A percentile compares a stretch with the other conserved stretches of the same genome.
These are phyloP conservation scores for Colostygia pectinataria DNA, from an alignment of 2,888 invertebrate genomes.

Conservation along the genomic window DNA sequence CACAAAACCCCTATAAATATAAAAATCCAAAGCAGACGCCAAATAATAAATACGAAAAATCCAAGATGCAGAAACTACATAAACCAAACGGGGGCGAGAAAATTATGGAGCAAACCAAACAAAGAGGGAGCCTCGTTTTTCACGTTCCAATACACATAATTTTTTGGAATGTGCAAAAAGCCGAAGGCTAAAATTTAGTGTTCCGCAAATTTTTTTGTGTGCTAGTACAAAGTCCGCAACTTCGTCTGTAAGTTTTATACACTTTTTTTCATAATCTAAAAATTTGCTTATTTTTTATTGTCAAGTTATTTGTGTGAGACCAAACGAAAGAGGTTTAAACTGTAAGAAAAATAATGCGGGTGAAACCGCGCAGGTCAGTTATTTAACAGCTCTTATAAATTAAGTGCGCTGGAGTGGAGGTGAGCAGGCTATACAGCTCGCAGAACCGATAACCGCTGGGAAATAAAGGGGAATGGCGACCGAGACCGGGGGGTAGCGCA, in stretches of 20 bases:
- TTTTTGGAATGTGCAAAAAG: slow-evolving; percentile 29
- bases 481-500: too few species aligned
- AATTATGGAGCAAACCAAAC: slow-evolving; percentile 39
- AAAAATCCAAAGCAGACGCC: not conserved
- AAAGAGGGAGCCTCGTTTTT: slow-evolving; percentile 35
- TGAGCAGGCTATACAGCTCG: too few species aligned
- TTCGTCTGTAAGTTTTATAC: not conserved
- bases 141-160: slow-evolving; percentile 30
- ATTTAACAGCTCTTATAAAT: too few species aligned
- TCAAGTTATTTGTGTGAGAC: too few species aligned
- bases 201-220: slow-evolving; percentile 21
- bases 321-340: too few species aligned
- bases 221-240: not conserved
- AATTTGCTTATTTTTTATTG: too few species aligned
- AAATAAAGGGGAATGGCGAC: too few species aligned
- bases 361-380: too few species aligned
- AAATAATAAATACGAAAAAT: slow-evolving; percentile 1
- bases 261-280: too few species aligned
- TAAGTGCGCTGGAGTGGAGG: too few species aligned
- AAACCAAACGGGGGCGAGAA: slow-evolving; percentile 38
- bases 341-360: too few species aligned
- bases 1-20: not conserved
- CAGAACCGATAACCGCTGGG: too few species aligned
- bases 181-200: slow-evolving; percentile 23
- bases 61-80: slow-evolving; percentile 2